A percentile compares a stretch with the other conserved stretches of the same genome.
Evolutionary conservation across 2,113 vertebrate genomes (phyloP).

Genomic region (Tragelaphus strepsiceros): DNA sequence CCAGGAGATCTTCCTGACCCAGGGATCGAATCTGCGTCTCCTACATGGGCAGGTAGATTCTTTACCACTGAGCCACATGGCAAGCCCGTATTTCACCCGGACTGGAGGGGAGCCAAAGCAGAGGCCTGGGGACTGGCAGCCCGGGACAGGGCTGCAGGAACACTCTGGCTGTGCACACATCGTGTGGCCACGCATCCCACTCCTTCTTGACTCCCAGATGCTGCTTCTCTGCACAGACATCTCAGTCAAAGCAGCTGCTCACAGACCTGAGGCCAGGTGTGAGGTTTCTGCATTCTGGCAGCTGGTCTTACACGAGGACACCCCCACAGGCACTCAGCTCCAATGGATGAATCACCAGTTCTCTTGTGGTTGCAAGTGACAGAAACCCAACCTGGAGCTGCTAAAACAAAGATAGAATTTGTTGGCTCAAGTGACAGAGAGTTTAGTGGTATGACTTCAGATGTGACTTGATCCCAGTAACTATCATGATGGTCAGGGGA

Average conservation of each 20-base stretch:
- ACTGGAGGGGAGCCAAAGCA: neutral
- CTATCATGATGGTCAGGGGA: neutral
- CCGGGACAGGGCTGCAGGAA: neutral
- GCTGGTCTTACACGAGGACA: accelerated
- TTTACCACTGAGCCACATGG: neutral
- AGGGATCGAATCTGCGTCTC: neutral
- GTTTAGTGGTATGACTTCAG: neutral
- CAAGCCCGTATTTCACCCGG: neutral
- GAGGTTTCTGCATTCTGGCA: neutral
- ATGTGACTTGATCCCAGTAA: neutral
- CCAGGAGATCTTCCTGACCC: neutral
- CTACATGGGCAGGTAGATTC: neutral
- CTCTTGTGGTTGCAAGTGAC: neutral
- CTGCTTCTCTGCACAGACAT: neutral
- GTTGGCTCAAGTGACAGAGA: neutral
- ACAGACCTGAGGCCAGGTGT: neutral
- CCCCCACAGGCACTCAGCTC: neutral
- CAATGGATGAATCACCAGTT: neutral
- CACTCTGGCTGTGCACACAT: too few species aligned
- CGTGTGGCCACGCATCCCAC: accelerated
- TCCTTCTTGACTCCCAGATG: neutral
- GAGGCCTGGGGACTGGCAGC: neutral
- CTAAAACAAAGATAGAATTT: neutral
- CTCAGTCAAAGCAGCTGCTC: neutral
- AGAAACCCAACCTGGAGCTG: neutral